phyloP scores from a whole-genome alignment of 2,888 invertebrate genomes.

The Plebejus melissa region DNA sequence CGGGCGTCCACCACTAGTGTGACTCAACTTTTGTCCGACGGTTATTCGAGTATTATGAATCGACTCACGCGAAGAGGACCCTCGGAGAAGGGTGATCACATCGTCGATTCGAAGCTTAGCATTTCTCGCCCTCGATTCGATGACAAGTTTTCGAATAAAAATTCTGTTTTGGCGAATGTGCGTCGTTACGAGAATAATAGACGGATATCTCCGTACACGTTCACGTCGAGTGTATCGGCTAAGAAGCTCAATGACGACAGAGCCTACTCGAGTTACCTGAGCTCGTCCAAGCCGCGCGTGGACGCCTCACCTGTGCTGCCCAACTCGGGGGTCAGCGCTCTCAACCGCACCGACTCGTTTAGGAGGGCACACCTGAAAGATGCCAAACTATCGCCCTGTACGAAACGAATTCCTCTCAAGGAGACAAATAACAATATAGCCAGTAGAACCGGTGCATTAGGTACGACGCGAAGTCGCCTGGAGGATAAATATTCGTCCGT shows the following conservation, averaged over 20 bases:
- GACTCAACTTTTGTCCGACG: conserved; percentile 91
- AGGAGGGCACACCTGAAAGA: conserved; percentile 68
- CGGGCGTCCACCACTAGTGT: conserved; percentile 89
- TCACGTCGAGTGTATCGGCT: conserved; percentile 51
- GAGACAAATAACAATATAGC: conserved; percentile 73
- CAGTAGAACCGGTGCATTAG: conserved; percentile 62
- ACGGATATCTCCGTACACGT: conserved; percentile 63
- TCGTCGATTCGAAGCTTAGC: conserved; percentile 56
- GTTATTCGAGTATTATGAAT: conserved; percentile 91
- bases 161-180: conserved; percentile 58
- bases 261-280: conserved; percentile 64
- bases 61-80: conserved; percentile 88
- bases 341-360: conserved; percentile 71
- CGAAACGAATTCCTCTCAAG: conserved; percentile 67
- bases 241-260: conserved; percentile 67
- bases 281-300: conserved; percentile 56
- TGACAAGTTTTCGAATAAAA: conserved; percentile 62
- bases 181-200: conserved; percentile 69
- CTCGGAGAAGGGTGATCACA: conserved; percentile 81
- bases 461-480: conserved; percentile 82
- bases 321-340: conserved; percentile 58
- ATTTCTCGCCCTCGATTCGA: conserved; percentile 62
- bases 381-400: conserved; percentile 66
- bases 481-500: conserved; percentile 90
- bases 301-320: conserved; percentile 67